These are phyloP conservation scores for Sebastes iracundus DNA, from an alignment of 2,797 vertebrate genomes.

Conservation along the genomic window DNA sequence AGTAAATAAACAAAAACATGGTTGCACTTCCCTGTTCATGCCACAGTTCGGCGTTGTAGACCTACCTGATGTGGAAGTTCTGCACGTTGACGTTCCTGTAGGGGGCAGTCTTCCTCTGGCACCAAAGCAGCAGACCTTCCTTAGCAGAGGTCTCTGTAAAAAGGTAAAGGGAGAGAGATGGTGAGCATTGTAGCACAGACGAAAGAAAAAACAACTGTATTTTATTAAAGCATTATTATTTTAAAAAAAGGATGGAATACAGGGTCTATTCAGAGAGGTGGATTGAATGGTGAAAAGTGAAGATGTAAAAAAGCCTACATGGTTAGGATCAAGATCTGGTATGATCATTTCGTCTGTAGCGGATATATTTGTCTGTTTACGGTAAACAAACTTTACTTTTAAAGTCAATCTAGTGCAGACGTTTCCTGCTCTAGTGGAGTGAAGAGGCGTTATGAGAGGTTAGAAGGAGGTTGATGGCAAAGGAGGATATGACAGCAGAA, in stretches of 20 bases:
- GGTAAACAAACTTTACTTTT: not conserved
- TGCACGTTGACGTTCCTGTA: slow-evolving; percentile 98
- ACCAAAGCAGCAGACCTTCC: slow-evolving; percentile 95
- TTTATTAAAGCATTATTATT: not conserved
- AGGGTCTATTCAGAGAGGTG: not conserved
- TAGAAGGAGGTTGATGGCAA: not conserved
- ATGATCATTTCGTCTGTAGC: not conserved
- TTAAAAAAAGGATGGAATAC: not conserved
- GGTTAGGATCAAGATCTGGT: not conserved
- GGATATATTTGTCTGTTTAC: not conserved
- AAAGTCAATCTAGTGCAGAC: not conserved
- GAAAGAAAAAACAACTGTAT: not conserved
- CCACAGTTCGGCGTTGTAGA: slow-evolving; percentile 25
- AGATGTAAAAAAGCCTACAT: not conserved
- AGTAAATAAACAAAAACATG: not conserved
- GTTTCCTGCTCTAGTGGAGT: not conserved
- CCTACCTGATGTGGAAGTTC: slow-evolving; percentile 98
- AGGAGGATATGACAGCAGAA: not conserved
- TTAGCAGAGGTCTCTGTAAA: slow-evolving; percentile 93
- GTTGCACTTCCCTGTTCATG: not conserved
- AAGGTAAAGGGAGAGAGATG: not conserved
- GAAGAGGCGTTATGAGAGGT: not conserved
- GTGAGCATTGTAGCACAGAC: not conserved
- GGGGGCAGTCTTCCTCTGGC: slow-evolving; percentile 96
- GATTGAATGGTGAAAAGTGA: not conserved